Base-by-base conservation (phyloP, 2,113 vertebrate species). In the Triplophysa rosa region DNA sequence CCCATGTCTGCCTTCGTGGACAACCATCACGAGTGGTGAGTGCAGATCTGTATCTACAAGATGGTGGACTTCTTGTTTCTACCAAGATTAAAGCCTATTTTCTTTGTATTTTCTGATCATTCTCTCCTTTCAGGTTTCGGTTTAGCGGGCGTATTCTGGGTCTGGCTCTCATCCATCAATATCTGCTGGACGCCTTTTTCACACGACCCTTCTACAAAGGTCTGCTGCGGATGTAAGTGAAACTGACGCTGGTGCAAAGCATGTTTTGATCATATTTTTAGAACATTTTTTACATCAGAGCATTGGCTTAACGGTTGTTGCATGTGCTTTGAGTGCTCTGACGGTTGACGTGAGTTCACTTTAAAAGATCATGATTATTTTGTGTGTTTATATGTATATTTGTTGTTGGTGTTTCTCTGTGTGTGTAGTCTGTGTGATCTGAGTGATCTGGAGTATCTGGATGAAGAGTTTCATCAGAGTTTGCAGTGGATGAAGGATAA, bases 401-500 rank as follows among this genome's bases (percentile, higher is more conserved):
- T 45, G 42, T 45, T 58, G 8, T 58, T 5, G 52, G 1, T 16
- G 8, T 58, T 58, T 16, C 14, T 58, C 17, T 33, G 10, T 67
- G 10, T 61, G 58, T 63, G 7, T 84, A 99, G 98, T 86, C 93
- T 95, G 0, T 99, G 98, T 92, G 98, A 99, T 86, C 91, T 99
- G 88, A 99, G 98, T 85, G 98, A 99, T 87, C 91, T 99, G 83
- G 98, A 99, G 88, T 99, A 97, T 86, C 94, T 99, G 6, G 98
- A 99, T 1, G 98, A 99, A 80, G 98, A 99, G 86, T 99, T 99
- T 86, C 98, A 99, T 87, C 98, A 99, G 92, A 99, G 98, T 88
- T 89, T 99, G 81, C 98, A 99, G 87, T 99, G 98, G 98, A 99
- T 99, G 98, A 99, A 99, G 88, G 98, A 99, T 90, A 99, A 99